These are phyloP conservation scores for Agelaius tricolor DNA, from an alignment of 2,113 vertebrate genomes.

Conservation along the genomic window DNA sequence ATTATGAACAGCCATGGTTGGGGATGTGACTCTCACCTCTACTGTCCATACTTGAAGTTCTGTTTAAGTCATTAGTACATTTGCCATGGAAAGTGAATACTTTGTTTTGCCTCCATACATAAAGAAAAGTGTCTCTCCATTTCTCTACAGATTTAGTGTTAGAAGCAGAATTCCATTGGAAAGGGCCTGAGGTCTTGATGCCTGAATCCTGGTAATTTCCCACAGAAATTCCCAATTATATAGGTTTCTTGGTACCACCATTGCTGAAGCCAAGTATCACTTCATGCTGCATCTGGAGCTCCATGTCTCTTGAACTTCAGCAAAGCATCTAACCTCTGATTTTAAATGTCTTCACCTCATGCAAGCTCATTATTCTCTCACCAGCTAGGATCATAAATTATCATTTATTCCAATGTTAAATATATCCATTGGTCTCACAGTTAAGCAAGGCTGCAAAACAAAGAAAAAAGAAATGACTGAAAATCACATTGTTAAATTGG, in stretches of 20 bases:
- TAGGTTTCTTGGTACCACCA: neutral
- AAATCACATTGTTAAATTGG: constrained; percentile 2
- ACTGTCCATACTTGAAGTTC: neutral
- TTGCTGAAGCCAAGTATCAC: neutral
- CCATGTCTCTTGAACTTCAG: neutral
- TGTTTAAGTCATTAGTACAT: neutral
- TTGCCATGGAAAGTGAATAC: neutral
- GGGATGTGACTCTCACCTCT: neutral
- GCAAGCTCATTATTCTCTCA: neutral
- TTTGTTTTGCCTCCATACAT: neutral
- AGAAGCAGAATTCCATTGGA: neutral
- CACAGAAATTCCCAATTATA: neutral
- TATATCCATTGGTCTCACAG: neutral
- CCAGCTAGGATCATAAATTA: neutral
- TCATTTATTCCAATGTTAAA: constrained; percentile 25
- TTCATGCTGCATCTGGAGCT: neutral
- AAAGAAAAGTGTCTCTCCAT: neutral
- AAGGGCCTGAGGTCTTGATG: neutral
- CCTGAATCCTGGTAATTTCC: neutral
- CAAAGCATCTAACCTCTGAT: neutral
- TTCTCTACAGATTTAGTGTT: neutral
- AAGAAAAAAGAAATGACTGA: neutral
- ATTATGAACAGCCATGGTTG: fast-evolving
- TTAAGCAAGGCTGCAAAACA: neutral
- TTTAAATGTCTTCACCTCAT: neutral